Evolutionary conservation across 2,888 invertebrate species (phyloP).

Genomic region (Brenthis ino): DNA sequence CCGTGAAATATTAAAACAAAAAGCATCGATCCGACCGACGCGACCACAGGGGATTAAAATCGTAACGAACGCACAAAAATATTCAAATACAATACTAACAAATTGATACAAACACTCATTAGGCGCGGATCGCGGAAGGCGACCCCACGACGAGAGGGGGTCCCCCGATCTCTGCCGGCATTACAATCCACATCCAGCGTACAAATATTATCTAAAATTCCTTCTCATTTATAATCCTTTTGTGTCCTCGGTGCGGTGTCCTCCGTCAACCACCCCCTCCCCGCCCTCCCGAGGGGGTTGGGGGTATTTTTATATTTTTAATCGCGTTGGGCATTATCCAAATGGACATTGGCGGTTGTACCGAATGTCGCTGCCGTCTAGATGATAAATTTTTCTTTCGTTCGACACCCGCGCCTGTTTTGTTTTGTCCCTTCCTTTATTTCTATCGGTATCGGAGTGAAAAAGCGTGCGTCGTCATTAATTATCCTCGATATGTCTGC

Average conservation of each 20-base stretch:
- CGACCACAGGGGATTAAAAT: slow-evolving; percentile 78
- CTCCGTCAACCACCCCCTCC: slow-evolving; percentile 72
- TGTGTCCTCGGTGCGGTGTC: slow-evolving; percentile 82
- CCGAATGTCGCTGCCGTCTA: slow-evolving; percentile 76
- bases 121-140: slow-evolving; percentile 75
- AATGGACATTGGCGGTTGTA: slow-evolving; percentile 80
- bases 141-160: slow-evolving; percentile 51
- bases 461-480: slow-evolving; percentile 74
- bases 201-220: slow-evolving; percentile 84
- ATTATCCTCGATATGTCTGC: slow-evolving; percentile 78
- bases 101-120: slow-evolving; percentile 83
- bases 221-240: slow-evolving; percentile 84
- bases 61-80: slow-evolving; percentile 80
- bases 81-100: slow-evolving; percentile 83
- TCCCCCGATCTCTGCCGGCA: slow-evolving; percentile 54
- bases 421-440: slow-evolving; percentile 77
- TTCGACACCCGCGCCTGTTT: slow-evolving; percentile 79
- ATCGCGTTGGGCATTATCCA: slow-evolving; percentile 83
- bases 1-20: slow-evolving; percentile 67
- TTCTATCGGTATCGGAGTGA: slow-evolving; percentile 63
- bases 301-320: slow-evolving; percentile 83
- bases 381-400: slow-evolving; percentile 82
- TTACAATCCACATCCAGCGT: slow-evolving; percentile 82
- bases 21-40: slow-evolving; percentile 70
- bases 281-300: slow-evolving; percentile 51